phyloP scores from a whole-genome alignment of 2,113 vertebrate genomes.

The Shinisaurus crocodilurus region DNA sequence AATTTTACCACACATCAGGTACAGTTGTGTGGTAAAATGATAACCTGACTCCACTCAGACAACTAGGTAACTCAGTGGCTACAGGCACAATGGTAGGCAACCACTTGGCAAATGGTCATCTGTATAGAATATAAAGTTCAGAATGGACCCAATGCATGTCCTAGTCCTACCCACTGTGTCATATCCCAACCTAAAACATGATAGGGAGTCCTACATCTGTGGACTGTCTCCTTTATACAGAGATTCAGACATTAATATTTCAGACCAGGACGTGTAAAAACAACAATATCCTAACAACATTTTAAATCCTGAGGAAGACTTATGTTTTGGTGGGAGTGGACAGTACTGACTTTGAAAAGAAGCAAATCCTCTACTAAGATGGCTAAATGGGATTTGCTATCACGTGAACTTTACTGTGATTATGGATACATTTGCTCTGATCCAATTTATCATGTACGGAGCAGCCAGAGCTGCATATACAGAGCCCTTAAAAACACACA shows the following conservation, averaged over 20 bases:
- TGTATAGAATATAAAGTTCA: background rate
- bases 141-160: background rate
- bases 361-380: background rate
- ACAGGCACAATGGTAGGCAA: background rate
- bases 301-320: background rate
- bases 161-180: background rate
- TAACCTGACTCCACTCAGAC: background rate
- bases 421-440: background rate
- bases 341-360: background rate
- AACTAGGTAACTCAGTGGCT: background rate
- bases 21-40: background rate
- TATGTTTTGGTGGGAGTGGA: background rate
- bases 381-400: slow-evolving; percentile 1
- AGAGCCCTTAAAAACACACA: background rate
- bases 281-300: background rate
- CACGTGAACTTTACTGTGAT: background rate
- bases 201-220: background rate
- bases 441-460: background rate
- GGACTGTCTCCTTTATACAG: background rate
- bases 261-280: background rate
- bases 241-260: background rate
- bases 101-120: background rate
- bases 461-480: background rate
- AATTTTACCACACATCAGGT: background rate
- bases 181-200: background rate